phyloP scores from a whole-genome alignment of 2,888 invertebrate genomes.

The Hemithea aestivaria region DNA sequence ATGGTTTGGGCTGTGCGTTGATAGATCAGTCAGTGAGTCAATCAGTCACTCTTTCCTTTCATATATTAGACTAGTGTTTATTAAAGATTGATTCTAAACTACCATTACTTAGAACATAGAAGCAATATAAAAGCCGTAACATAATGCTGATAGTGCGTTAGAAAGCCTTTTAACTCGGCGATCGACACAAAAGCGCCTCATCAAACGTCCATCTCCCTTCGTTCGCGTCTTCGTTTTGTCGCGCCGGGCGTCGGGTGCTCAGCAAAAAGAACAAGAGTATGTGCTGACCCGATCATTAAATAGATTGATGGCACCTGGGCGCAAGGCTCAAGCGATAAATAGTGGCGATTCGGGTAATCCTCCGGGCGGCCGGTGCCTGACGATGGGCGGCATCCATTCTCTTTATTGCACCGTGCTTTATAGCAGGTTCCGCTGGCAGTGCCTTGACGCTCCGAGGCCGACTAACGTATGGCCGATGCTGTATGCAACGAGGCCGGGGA shows the following conservation, averaged over 20 bases:
- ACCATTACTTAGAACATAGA: no score
- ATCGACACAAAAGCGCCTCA: conserved; percentile 76
- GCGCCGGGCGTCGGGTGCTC: conserved; percentile 45
- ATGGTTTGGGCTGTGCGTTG: no score
- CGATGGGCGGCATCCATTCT: conserved; percentile 78
- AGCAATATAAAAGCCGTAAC: conserved; percentile 4
- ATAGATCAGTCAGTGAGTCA: no score
- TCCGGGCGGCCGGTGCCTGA: conserved; percentile 65
- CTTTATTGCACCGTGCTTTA: conserved; percentile 79
- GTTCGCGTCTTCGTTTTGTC: conserved; percentile 62
- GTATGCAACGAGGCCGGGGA: conserved; percentile 26
- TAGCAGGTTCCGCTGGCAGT: conserved; percentile 46
- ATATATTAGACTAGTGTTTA: no score
- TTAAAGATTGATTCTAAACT: no score
- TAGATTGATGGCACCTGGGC: conserved; percentile 79
- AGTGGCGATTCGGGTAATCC: conserved; percentile 79
- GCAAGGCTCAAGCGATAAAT: conserved; percentile 77
- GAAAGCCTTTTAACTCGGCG: conserved; percentile 66
- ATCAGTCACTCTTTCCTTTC: no score
- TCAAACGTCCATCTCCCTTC: conserved; percentile 75
- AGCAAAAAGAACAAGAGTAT: conserved; percentile 71
- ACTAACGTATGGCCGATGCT: conserved; percentile 63
- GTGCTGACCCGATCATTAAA: conserved; percentile 80
- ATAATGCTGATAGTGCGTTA: conserved; percentile 53
- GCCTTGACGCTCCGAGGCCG: conserved; percentile 59